Conservation (phyloP, 1,140 invertebrate genomes). For the Megathymus violae region DNA sequence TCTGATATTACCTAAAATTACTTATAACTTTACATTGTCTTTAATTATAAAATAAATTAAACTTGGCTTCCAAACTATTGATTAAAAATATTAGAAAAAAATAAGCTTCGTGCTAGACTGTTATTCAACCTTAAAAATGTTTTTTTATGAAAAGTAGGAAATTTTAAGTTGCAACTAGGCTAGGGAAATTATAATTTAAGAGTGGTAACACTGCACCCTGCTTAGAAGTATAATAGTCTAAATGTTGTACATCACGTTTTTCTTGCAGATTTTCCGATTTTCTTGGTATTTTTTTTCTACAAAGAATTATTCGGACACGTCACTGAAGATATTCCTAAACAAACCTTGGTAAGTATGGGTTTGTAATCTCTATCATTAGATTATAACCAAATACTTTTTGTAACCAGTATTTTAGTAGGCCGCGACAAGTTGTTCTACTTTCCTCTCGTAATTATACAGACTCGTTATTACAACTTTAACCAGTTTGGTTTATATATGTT, state of each 20-base stretch:
- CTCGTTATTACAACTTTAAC: too few species aligned
- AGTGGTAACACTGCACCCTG: not conserved
- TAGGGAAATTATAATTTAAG: too few species aligned
- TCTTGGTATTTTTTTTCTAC: not conserved
- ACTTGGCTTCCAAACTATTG: too few species aligned
- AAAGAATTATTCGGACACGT: not conserved
- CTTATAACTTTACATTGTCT: too few species aligned
- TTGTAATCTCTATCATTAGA: slow-evolving; percentile 28
- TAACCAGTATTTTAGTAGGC: slow-evolving; percentile 30
- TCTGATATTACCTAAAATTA: too few species aligned
- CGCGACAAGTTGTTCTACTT: slow-evolving; percentile 21
- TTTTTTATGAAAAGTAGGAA: too few species aligned
- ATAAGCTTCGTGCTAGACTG: too few species aligned
- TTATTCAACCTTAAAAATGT: too few species aligned
- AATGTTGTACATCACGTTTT: slow-evolving; percentile 12
- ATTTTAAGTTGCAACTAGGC: too few species aligned
- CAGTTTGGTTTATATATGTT: slow-evolving; percentile 16
- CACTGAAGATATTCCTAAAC: slow-evolving; percentile 1
- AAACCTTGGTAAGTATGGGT: slow-evolving; percentile 28
- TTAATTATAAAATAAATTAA: too few species aligned
- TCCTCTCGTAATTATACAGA: slow-evolving; percentile 15
- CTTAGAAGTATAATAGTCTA: slow-evolving; percentile 17
- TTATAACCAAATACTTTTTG: slow-evolving; percentile 30
- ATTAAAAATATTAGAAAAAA: too few species aligned
- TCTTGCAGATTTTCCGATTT: slow-evolving; percentile 1